These are phyloP conservation scores for Montipora efflorescens DNA, from an alignment of 64 coral and sea anemone genomes.

Conservation along the genomic window DNA sequence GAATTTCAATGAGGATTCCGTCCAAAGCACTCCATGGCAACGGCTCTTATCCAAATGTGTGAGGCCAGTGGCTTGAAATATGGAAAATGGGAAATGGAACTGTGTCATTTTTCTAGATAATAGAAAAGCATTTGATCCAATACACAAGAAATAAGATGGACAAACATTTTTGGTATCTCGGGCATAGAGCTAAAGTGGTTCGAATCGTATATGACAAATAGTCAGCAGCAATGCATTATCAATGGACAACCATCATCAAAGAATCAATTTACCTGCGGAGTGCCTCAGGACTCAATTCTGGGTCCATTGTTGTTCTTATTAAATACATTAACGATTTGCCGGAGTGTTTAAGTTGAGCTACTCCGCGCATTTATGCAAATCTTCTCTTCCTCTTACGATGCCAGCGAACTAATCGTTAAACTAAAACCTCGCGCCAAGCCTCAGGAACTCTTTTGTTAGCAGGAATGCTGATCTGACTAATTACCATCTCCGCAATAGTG, in stretches of 20 bases:
- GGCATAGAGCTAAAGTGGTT: conserved; percentile 13
- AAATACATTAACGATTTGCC: conserved; percentile 59
- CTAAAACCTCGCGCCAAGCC: neutral
- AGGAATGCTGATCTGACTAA: too few relatives aligned
- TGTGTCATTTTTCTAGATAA: conserved; percentile 20
- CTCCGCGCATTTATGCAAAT: conserved; percentile 37
- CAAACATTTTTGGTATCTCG: neutral
- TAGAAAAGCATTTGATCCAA: conserved; percentile 11
- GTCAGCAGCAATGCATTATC: too few relatives aligned
- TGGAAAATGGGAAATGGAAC: neutral
- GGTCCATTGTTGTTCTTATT: conserved; percentile 31
- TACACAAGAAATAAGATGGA: conserved; percentile 36
- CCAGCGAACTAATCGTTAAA: neutral
- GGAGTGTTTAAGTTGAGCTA: conserved; percentile 13
- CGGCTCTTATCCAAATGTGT: too few relatives aligned
- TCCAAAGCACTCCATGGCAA: too few relatives aligned
- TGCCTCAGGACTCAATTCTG: conserved; percentile 28
- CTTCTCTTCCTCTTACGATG: conserved; percentile 45
- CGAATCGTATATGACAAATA: too few relatives aligned
- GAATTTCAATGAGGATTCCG: neutral
- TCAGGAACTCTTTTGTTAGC: too few relatives aligned
- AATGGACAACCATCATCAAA: conserved; percentile 2
- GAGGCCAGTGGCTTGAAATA: neutral
- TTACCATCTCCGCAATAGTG: too few relatives aligned
- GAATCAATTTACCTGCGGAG: neutral